Base-by-base conservation (phyloP, 2,797 vertebrate genomes). In the Percopsis omiscomaycus region DNA sequence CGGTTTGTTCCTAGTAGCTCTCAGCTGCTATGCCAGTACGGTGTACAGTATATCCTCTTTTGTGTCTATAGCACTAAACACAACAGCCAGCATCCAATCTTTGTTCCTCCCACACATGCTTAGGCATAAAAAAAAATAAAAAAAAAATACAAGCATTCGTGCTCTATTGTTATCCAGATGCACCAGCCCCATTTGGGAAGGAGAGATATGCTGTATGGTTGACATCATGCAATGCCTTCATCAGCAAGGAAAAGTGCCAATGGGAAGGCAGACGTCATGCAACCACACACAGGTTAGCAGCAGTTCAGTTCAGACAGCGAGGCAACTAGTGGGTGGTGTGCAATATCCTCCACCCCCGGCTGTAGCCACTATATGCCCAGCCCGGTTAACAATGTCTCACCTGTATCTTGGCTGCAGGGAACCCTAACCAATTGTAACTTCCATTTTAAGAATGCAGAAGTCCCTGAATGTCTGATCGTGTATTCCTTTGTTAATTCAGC, bases 91-190 rank as follows among this genome's bases (percentile, higher is more conserved):
- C 77, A 73, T 79, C 72, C 75, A 77, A 77, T 85, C 81, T 86
- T 77, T 83, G 86, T 86, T 84, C 81, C 84, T 80, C 88, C 86
- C 79, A 87, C 85, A 79, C 79, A 42, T 42, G 66, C 75, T 71
- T 66, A 0, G 22, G 22, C 22, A 22, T 22, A 22, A 22, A 22
- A 22, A 22, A 22, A 22, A 22, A 22, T 22, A 22, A 22, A 22
- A 22, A 22, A 22, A 22, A 22, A 22, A 22, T 22, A 42, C 37
- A 42, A 42, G 37, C 37, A 9, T 8, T 42, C 37, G 6, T 6
- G 37, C 37, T 42, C 37, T 10, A 42, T 42, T 82, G 71, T 84
- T 69, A 82, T 77, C 87, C 88, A 87, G 88, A 87, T 89, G 88
- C 85, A 82, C 65, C 59, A 46, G 71, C 64, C 73, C 84, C 78